Evolutionary conservation across 2,113 vertebrate genomes (phyloP), one percentile per base, ranked within the genome.

Genomic region (Passerina amoena): DNA sequence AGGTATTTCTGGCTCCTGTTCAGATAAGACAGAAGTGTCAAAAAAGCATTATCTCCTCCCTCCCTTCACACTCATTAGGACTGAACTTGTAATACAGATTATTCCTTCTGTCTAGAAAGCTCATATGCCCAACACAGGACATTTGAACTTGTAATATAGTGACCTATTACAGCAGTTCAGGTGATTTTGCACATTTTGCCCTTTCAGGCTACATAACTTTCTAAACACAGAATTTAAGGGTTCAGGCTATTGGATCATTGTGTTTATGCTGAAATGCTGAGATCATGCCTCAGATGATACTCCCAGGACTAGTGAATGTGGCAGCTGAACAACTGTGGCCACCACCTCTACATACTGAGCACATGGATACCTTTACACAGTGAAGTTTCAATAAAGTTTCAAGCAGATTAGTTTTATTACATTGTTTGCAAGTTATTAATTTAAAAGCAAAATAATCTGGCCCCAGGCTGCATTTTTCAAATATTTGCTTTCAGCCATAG

Each of bases 1-100:
- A 48, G 98, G 96, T 25, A 98, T 98, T 90, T 98, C 98, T 50
- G 97, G 98, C 27, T 99, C 99, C 97, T 98, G 97, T 54, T 95
- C 96, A 96, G 93, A 79, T 38, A 94, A 92, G 57, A 91, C 18
- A 73, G 11, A 79, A 79, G 19, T 2, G 15, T 86, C 33, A 96
- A 21, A 72, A 72, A 47, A 33, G 12, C 28, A 73, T 45, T 40
- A 57, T 57, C 33, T 37, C 20, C 27, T 21, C 35, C 4, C 10
- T 48, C 20, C 19, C 53, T 71, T 35, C 12, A 7, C 8, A 11
- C 7, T 71, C 38, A 8, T 22, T 27, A 37, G 4, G n/a, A 38
- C 47, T 76, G 31, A 92, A 53, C 48, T 86, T 11, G 2, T 1
- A 7, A 40, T 6, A 44, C 9, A 31, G 35, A 20, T 51, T 47